phyloP scores from a whole-genome alignment of 53 echinoderm and acorn worm genomes.

The Echinarachnius parma region DNA sequence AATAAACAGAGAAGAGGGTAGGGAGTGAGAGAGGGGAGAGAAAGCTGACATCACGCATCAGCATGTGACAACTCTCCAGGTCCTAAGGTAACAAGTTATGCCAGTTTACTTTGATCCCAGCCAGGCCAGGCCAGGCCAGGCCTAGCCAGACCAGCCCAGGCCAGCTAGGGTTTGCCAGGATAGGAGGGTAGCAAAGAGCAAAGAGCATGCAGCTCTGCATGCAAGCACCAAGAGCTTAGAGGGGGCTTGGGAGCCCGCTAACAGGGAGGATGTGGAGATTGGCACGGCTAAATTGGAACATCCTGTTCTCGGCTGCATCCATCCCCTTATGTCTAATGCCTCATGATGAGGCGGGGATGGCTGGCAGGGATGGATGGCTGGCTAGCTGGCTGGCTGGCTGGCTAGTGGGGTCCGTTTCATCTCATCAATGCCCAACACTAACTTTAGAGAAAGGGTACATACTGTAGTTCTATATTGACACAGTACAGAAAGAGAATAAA shows the following conservation, averaged over 20 bases:
- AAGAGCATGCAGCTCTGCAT: not conserved
- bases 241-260: not conserved
- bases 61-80: conserved; percentile 37
- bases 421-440: too few species aligned
- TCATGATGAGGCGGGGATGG: not conserved
- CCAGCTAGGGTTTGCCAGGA: too few species aligned
- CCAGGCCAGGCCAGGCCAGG: too few species aligned
- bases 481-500: too few species aligned
- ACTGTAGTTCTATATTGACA: too few species aligned
- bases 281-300: conserved; percentile 40
- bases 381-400: too few species aligned
- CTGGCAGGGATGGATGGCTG: too few species aligned
- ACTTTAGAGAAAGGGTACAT: too few species aligned
- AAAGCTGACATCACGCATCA: conserved; percentile 3
- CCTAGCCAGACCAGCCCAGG: conserved; percentile 24
- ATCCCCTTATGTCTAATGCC: conserved; percentile 17
- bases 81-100: not conserved
- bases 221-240: not conserved
- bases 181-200: conserved; percentile 16
- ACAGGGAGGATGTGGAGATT: conserved; percentile 48
- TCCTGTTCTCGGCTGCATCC: conserved; percentile 37
- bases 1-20: not conserved
- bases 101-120: too few species aligned
- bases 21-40: not conserved
- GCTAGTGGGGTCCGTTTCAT: too few species aligned